Evolutionary conservation across 1,140 invertebrate species (phyloP).

Genomic region (Drosophila subpulchrella): DNA sequence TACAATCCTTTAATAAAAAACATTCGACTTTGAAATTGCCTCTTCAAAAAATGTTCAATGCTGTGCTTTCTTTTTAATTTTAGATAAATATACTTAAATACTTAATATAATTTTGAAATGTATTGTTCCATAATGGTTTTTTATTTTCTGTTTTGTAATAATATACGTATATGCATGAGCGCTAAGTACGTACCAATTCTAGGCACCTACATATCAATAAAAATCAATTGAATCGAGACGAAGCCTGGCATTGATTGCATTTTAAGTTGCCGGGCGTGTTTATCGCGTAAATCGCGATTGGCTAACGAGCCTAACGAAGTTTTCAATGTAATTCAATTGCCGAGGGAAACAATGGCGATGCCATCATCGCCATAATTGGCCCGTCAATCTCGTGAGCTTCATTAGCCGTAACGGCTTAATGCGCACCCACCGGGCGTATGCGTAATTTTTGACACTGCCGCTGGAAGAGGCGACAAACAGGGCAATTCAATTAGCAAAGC

Average conservation of each 20-base stretch:
- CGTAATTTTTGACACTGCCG: constrained; percentile 47
- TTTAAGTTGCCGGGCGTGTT: constrained; percentile 72
- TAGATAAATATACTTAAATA: no score
- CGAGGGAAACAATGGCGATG: constrained; percentile 57
- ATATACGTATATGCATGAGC: neutral
- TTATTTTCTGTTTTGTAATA: neutral
- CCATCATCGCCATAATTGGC: constrained; percentile 45
- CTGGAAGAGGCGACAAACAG: constrained; percentile 19
- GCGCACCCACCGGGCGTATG: constrained; percentile 38
- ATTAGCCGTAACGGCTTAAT: constrained; percentile 66
- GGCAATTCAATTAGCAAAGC: constrained; percentile 54
- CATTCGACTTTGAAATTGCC: no score
- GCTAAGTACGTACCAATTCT: neutral
- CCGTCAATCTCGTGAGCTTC: constrained; percentile 53
- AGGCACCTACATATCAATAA: constrained; percentile 29
- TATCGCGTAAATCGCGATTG: constrained; percentile 29
- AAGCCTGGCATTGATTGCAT: constrained; percentile 66
- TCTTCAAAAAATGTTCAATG: no score
- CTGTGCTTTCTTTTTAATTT: no score
- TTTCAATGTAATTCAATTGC: constrained; percentile 75
- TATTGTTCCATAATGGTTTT: no score
- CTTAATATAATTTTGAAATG: no score
- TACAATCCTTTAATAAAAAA: no score
- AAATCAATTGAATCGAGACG: constrained; percentile 42
- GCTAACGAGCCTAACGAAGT: constrained; percentile 69